These are phyloP conservation scores for Bubo bubo DNA, from an alignment of 2,113 vertebrate species.

Conservation along the genomic window DNA sequence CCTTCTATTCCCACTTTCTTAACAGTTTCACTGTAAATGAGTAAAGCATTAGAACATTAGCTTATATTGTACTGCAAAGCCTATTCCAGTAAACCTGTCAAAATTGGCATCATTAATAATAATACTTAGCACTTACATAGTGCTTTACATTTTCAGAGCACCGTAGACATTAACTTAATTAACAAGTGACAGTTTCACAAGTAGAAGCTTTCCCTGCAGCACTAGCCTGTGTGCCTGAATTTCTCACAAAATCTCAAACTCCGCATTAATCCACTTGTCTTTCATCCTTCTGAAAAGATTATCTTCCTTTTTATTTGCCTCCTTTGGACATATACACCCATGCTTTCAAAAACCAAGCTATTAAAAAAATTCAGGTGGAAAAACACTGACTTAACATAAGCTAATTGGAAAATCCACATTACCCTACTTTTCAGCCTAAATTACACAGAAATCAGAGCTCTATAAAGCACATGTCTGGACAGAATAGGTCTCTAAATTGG, in stretches of 20 bases:
- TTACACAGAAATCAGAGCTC: conserved; percentile 59
- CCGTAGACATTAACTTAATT: conserved; percentile 54
- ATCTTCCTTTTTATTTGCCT: not conserved
- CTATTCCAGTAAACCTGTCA: conserved; percentile 60
- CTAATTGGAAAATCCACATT: conserved; percentile 68
- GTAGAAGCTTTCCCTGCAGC: conserved; percentile 12
- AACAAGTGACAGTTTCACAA: conserved; percentile 55
- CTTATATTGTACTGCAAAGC: conserved; percentile 42
- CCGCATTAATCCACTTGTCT: conserved; percentile 24
- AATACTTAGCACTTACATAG: conserved; percentile 59
- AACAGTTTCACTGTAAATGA: conserved; percentile 24
- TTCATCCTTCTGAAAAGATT: conserved; percentile 51
- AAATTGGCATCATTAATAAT: conserved; percentile 59
- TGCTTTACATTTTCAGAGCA: conserved; percentile 53
- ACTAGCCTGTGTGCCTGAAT: not conserved
- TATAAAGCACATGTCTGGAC: conserved; percentile 19
- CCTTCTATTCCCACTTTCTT: conserved; percentile 16
- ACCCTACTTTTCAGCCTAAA: conserved; percentile 65
- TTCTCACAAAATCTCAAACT: conserved; percentile 39
- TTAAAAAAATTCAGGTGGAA: conserved; percentile 61
- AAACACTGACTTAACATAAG: conserved; percentile 53
- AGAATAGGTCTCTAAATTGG: conserved; percentile 66
- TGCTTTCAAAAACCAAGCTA: conserved; percentile 44
- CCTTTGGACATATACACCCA: not conserved
- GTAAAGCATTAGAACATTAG: conserved; percentile 43